Evolutionary conservation across 2,888 invertebrate genomes (phyloP).

Genomic region (Orchestes rusci): DNA sequence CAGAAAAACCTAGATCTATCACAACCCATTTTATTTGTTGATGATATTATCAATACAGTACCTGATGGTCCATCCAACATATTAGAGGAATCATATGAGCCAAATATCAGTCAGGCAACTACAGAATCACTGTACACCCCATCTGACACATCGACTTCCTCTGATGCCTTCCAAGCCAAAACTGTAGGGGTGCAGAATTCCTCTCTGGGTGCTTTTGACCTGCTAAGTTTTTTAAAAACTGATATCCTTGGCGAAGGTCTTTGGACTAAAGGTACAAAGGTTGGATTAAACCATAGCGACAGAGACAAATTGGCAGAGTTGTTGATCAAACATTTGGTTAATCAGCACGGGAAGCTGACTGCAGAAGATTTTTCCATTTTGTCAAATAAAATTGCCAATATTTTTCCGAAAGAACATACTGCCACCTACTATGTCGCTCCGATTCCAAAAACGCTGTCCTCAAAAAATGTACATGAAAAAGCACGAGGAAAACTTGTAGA

Average conservation of each 20-base stretch:
- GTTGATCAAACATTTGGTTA: no score
- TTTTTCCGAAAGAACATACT: not conserved
- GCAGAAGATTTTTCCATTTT: no score
- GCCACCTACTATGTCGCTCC: not conserved
- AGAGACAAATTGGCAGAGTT: no score
- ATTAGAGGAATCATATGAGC: not conserved
- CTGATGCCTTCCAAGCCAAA: not conserved
- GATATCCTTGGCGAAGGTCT: slow-evolving; percentile 3
- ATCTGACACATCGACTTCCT: slow-evolving; percentile 2
- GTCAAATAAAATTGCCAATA: slow-evolving; percentile 1
- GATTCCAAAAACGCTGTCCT: not conserved
- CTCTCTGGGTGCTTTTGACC: no score
- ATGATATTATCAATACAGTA: no score
- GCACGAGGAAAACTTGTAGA: slow-evolving; percentile 3
- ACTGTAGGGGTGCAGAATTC: not conserved
- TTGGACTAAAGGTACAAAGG: not conserved
- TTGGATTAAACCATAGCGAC: not conserved
- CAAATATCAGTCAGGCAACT: slow-evolving; percentile 1
- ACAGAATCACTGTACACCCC: not conserved
- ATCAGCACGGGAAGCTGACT: slow-evolving; percentile 2
- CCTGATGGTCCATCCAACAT: no score
- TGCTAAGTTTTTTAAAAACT: slow-evolving; percentile 1
- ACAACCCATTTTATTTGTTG: no score
- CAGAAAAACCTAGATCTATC: no score
- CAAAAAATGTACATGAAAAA: not conserved